Percentiles rank a stretch among this genome's conserved stretches.
Evolutionary conservation across 2,113 vertebrate species (phyloP).

Genomic region (cattle (Bos taurus)): DNA sequence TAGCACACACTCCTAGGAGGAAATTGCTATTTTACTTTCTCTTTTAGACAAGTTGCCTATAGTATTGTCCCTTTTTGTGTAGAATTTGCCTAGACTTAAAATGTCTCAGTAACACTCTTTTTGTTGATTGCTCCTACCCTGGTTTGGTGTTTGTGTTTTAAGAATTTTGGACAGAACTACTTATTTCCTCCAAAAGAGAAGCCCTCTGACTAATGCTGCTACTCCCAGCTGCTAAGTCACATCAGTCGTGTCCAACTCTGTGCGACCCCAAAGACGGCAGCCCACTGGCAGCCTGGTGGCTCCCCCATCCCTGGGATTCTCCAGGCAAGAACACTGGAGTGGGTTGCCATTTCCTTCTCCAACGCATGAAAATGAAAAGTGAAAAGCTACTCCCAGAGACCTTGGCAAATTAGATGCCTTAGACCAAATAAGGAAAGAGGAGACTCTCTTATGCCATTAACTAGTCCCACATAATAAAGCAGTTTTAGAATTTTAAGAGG

Average conservation of each 20-base stretch:
- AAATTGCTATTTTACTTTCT: not conserved
- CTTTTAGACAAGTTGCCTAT: not conserved
- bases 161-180: not conserved
- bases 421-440: not conserved
- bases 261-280: no score
- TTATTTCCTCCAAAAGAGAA: slow-evolving; percentile 2
- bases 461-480: not conserved
- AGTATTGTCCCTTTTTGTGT: not conserved
- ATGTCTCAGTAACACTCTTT: not conserved
- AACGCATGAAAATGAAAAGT: no score
- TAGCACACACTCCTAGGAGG: not conserved
- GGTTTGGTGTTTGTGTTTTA: not conserved
- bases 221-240: not conserved
- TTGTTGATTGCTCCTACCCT: not conserved
- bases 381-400: not conserved
- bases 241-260: no score
- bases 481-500: not conserved
- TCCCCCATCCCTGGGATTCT: no score
- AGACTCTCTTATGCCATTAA: not conserved
- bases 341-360: no score
- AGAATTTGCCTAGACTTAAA: not conserved
- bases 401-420: not conserved
- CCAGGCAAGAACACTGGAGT: no score
- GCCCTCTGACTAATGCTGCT: not conserved
- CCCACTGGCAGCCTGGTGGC: no score